Evolutionary conservation across 2,888 invertebrate species (phyloP), one percentile per base, ranked within the genome.

Genomic region (Drosophila seclusa): DNA sequence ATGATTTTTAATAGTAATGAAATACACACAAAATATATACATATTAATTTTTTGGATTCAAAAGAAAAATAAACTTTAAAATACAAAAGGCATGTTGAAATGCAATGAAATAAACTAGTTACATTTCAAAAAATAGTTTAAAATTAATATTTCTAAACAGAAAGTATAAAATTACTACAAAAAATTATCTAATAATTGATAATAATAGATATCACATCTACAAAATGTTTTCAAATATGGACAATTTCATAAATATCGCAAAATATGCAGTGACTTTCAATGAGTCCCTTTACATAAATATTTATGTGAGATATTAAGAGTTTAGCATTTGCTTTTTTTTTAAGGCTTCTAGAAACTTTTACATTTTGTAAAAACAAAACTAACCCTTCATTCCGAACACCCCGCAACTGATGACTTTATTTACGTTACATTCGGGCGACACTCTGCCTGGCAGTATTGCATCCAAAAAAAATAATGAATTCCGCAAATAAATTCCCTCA

Each of bases 291-390:
- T 64, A n/a, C 24, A 53, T 11, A 36, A 4, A n/a, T 58, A 63
- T 66, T 69, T 63, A 68, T 82, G 66, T 68, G 68, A 59, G 55
- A 54, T 69, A 36, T 59, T 55, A 36, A 49, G 52, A 59, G 54
- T 40, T 67, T 27, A 53, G 62, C 54, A 34, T 58, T 54, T 54
- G 50, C 38, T 66, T 55, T 64, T 69, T 68, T 16, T 49, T 49
- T 53, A 58, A 57, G 58, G 65, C 70, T 81, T 87, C 73, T 66
- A 87, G 73, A 87, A 82, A 79, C 73, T 73, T 82, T 72, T 68
- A 66, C 68, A 67, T 70, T 68, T 59, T 63, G 76, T 70, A 68
- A 78, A 78, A 87, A 8, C 45, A 76, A 63, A 76, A 63, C 72
- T 40, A 21, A 13, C 21, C 60, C 16, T n/a, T 27, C 13, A 18